Conservation (phyloP, 2,797 vertebrate genomes). For the Psittacula echo region DNA sequence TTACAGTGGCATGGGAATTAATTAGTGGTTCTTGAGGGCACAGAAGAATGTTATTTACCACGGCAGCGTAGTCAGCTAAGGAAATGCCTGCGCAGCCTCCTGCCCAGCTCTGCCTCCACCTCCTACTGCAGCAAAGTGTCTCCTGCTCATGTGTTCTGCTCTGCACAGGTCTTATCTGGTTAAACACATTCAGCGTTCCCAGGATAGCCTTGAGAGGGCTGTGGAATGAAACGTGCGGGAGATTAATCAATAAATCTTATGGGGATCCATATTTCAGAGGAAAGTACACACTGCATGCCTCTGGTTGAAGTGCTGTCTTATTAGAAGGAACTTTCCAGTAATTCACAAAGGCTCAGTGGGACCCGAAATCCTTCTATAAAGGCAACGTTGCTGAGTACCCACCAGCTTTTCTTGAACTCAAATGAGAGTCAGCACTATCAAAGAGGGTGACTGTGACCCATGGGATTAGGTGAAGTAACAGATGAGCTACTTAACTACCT, state of each 20-base stretch:
- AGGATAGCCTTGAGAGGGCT: not conserved
- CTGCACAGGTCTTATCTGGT: not conserved
- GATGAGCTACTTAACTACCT: not conserved
- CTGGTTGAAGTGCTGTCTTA: not conserved
- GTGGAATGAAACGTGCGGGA: not conserved
- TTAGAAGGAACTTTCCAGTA: not conserved
- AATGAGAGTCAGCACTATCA: not conserved
- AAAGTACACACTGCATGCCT: not conserved
- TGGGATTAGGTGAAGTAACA: not conserved
- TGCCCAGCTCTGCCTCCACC: not conserved
- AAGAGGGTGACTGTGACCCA: not conserved
- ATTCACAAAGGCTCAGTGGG: not conserved
- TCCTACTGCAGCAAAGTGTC: not conserved
- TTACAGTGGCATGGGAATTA: not conserved
- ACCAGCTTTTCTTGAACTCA: not conserved
- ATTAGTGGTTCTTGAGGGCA: not conserved
- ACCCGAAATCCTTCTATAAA: not conserved
- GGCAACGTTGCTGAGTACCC: not conserved
- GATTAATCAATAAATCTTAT: not conserved
- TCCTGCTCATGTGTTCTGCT: not conserved
- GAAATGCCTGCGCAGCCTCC: not conserved
- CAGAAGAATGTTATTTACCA: not conserved
- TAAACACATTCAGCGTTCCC: not conserved
- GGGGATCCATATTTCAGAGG: not conserved
- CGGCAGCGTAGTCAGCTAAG: not conserved